Conservation (phyloP, 2,888 invertebrate species). For the Cephonodes hylas region DNA sequence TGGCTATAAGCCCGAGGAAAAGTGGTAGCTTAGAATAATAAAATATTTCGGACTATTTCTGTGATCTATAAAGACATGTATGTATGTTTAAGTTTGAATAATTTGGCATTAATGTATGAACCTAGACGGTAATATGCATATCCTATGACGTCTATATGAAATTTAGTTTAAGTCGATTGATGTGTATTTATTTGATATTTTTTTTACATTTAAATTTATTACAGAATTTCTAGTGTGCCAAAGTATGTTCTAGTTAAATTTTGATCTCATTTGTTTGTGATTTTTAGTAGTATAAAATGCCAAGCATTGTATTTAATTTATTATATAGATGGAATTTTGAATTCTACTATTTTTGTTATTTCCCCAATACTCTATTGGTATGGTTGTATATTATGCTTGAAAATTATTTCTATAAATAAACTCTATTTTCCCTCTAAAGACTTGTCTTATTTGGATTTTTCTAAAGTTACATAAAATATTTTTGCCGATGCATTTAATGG, state of each 20-base stretch:
- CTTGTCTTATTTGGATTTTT: neutral
- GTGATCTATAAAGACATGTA: neutral
- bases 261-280: neutral
- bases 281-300: neutral
- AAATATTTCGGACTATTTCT: neutral
- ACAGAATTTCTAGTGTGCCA: too few species aligned
- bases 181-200: neutral
- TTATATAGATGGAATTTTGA: constrained; percentile 6
- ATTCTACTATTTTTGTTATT: constrained; percentile 15
- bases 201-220: too few species aligned
- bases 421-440: neutral
- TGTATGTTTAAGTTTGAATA: too few species aligned
- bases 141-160: neutral
- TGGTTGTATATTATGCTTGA: neutral
- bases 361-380: neutral
- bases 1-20: constrained; percentile 21
- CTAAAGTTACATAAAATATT: too few species aligned
- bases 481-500: too few species aligned
- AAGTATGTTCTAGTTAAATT: neutral
- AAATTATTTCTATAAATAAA: neutral
- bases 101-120: neutral
- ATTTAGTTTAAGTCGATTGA: neutral
- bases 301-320: constrained; percentile 30
- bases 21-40: constrained; percentile 11
- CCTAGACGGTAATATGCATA: neutral